Conservation (phyloP, 2,113 vertebrate species). For the Merops nubicus region DNA sequence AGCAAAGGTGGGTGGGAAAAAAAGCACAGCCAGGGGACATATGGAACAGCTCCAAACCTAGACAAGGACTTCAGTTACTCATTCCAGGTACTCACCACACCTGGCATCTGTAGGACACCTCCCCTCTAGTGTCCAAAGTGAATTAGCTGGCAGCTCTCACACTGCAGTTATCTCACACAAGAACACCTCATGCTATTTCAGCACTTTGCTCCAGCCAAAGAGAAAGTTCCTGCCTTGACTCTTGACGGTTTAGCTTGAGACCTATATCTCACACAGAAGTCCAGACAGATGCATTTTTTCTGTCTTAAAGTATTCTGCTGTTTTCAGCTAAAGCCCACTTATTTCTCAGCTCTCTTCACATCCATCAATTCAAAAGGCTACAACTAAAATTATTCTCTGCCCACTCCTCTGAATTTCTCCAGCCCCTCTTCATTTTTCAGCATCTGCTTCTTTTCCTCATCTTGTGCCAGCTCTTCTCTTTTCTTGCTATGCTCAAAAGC, state of each 20-base stretch:
- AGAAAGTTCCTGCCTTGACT: not conserved
- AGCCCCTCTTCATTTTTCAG: not conserved
- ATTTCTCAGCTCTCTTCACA: not conserved
- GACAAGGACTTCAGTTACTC: not conserved
- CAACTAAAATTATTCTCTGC: constrained; percentile 11
- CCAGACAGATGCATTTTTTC: not conserved
- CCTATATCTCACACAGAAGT: not conserved
- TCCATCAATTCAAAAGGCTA: not conserved
- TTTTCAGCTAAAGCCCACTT: not conserved
- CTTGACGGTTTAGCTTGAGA: not conserved
- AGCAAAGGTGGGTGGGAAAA: not conserved
- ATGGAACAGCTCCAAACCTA: not conserved
- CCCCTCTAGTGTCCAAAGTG: not conserved
- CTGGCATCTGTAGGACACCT: not conserved
- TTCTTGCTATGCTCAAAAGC: not conserved
- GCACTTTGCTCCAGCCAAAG: not conserved
- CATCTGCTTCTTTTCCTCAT: not conserved
- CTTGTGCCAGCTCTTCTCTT: not conserved
- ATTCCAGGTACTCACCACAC: not conserved
- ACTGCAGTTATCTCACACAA: not conserved
- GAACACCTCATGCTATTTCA: not conserved
- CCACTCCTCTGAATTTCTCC: not conserved
- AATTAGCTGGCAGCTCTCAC: not conserved
- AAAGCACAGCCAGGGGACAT: not conserved
- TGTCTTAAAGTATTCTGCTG: not conserved